A percentile compares a stretch with the other conserved stretches of the same genome.
Conservation (phyloP, 30 jellyfish, hydroid and myxozoan genomes). For the Morbakka virulenta region DNA sequence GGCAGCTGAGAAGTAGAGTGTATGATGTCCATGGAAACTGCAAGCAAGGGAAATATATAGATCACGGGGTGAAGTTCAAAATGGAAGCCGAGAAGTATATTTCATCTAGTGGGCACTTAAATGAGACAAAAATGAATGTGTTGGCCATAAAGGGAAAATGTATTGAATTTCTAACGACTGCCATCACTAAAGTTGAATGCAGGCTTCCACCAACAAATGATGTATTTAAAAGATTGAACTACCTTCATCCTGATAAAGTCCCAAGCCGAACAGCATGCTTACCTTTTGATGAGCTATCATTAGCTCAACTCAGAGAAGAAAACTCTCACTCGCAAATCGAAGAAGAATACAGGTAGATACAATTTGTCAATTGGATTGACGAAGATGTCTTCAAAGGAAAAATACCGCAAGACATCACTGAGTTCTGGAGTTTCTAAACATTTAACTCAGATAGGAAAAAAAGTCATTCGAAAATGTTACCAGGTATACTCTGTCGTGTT, state of each 20-base stretch:
- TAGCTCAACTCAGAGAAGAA: constrained; percentile 33
- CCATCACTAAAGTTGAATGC: constrained; percentile 31
- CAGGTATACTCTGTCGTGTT: too few relatives aligned
- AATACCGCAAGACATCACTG: constrained; percentile 16
- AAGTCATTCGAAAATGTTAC: too few relatives aligned
- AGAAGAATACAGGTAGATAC: constrained; percentile 47
- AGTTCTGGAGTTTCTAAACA: too few relatives aligned
- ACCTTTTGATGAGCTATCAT: constrained; percentile 27
- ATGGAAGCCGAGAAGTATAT: constrained; percentile 18
- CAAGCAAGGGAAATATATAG: constrained; percentile 10
- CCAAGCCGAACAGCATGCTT: constrained; percentile 32
- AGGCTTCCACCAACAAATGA: constrained; percentile 17
- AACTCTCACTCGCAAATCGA: constrained; percentile 21
- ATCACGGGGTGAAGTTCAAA: constrained; percentile 38
- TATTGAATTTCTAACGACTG: constrained; percentile 12
- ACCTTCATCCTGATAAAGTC: too few relatives aligned
- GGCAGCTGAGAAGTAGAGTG: constrained; percentile 31
- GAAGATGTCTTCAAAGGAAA: too few relatives aligned
- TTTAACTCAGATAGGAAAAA: too few relatives aligned
- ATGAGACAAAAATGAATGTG: not conserved
- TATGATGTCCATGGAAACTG: constrained; percentile 13
- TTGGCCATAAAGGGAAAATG: constrained; percentile 41
- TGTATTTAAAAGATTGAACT: constrained; percentile 31
- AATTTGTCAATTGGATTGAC: too few relatives aligned
- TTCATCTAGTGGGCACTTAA: not conserved